A percentile compares a stretch with the other conserved stretches of the same genome.
phyloP scores from a whole-genome alignment of 1,140 invertebrate species.

The Holotrichia oblita region DNA sequence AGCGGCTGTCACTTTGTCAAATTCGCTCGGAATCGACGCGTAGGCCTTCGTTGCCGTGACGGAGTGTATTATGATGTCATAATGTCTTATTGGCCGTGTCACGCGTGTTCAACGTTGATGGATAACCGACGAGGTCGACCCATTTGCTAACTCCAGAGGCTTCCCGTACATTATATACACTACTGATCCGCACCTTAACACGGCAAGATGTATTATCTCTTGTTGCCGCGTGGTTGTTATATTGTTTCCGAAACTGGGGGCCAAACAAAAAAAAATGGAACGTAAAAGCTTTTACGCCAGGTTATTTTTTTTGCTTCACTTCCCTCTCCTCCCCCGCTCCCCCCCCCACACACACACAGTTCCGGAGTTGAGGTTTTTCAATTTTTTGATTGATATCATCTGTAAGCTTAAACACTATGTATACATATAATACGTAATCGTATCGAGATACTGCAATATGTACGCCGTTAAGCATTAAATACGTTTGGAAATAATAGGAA shows the following conservation, averaged over 20 bases:
- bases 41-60: background rate
- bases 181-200: background rate
- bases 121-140: background rate
- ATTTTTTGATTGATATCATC: too few relatives aligned
- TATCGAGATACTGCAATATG: too few relatives aligned
- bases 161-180: background rate
- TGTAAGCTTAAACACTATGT: too few relatives aligned
- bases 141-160: background rate
- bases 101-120: background rate
- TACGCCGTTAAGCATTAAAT: too few relatives aligned
- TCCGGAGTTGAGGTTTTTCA: too few relatives aligned
- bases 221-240: background rate
- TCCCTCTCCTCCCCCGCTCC: too few relatives aligned
- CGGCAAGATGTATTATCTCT: background rate
- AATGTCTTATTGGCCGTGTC: conserved; percentile 15
- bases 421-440: too few relatives aligned
- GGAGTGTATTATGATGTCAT: conserved; percentile 7
- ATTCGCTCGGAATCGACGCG: background rate
- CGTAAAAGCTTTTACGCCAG: background rate
- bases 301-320: background rate
- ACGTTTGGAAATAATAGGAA: too few relatives aligned
- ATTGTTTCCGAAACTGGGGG: background rate
- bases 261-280: background rate
- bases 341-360: too few relatives aligned
- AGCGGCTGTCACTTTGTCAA: background rate